Base-by-base conservation (phyloP, 1,140 invertebrate genomes). In the Plectus sambesii region DNA sequence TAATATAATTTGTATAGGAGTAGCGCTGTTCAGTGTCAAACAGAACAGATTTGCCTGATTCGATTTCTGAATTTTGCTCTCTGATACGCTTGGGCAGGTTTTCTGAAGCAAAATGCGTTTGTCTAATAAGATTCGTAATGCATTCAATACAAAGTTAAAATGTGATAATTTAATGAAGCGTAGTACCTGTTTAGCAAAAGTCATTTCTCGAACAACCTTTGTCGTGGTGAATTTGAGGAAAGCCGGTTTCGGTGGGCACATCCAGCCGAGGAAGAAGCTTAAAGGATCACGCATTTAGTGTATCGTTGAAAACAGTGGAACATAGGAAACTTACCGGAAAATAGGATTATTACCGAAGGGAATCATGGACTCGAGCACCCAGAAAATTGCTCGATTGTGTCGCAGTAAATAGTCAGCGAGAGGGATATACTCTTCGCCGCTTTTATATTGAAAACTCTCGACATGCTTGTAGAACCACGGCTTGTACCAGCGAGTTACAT, bases 171-270 rank as follows among this genome's bases (percentile, higher is more conserved):
- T 23, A n/a, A 27, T n/a, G 2, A 41, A 2, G 12, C 8, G 23
- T 20, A 19, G 33, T 30, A 70, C 69, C 61, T 74, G 73, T 47
- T 74, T 75, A 1, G 74, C 75, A 55, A 77, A 76, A 3, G 76
- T 77, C 68, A 75, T 75, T 3, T 73, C 74, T 47, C 76, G 59
- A 4, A 77, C 67, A 17, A 71, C 74, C 0, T 74, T 71, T 3
- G 76, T 77, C 3, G 76, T 77, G 0, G 76, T 76, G 29, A 85
- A 70, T 65, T 87, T 87, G 46, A 87, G 70, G 5, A 87, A 72
- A 0, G 83, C 83, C 2, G 86, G 79, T 68, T 86, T 85, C 0
- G 82, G 82, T 1, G 84, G 84, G 68, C 84, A 80, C 66, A 83
- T 70, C 83, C 83, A 85, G 1, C 84, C 84, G 47, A 84, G 76